A percentile compares a stretch with the other conserved stretches of the same genome.
Evolutionary conservation across 2,113 vertebrate species (phyloP).

Genomic region (Motacilla tschutschensis): DNA sequence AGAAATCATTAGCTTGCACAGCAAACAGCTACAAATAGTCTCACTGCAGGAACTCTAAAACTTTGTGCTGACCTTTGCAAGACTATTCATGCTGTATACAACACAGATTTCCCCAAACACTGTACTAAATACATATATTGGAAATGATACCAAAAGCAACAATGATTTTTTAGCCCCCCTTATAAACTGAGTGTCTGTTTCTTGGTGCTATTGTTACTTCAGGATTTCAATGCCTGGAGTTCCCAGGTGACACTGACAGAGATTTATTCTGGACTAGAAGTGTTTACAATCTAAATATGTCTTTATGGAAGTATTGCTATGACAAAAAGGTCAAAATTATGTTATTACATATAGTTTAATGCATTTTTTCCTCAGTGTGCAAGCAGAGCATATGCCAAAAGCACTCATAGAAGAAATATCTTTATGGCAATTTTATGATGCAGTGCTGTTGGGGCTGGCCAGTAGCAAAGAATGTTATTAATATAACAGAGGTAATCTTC

Average conservation of each 20-base stretch:
- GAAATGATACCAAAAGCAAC: background rate
- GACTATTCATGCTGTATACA: background rate
- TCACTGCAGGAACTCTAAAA: background rate
- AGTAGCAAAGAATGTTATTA: background rate
- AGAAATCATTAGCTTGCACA: background rate
- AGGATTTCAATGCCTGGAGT: background rate
- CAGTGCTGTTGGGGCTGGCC: background rate
- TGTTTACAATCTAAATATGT: background rate
- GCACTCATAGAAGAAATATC: background rate
- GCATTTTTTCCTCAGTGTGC: background rate
- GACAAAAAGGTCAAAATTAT: background rate
- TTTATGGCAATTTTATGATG: background rate
- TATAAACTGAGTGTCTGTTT: background rate
- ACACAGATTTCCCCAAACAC: background rate
- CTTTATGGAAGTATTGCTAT: background rate
- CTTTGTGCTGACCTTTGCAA: background rate
- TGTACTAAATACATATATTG: background rate
- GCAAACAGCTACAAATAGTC: background rate
- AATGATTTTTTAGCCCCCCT: background rate
- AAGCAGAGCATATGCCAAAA: background rate
- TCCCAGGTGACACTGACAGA: background rate
- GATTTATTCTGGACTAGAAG: background rate
- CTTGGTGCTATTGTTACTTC: background rate
- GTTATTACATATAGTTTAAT: background rate
- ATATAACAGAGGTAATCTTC: background rate